These are phyloP conservation scores for Lycophotia porphyrea DNA, from an alignment of 2,888 invertebrate genomes.

Conservation along the genomic window DNA sequence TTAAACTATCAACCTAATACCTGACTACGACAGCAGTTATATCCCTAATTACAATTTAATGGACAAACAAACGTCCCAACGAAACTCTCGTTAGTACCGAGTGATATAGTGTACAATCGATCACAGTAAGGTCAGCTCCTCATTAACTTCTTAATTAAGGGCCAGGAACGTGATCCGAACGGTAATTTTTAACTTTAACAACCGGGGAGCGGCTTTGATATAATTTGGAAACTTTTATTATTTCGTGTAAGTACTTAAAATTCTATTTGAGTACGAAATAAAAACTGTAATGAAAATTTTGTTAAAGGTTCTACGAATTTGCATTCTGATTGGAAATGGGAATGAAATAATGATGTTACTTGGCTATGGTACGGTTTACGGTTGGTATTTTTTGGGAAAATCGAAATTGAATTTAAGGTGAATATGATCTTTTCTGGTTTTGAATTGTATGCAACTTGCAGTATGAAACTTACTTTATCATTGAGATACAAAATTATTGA, in stretches of 20 bases:
- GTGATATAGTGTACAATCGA: constrained; percentile 77
- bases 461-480: no score
- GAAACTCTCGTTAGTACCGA: constrained; percentile 65
- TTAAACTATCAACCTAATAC: neutral
- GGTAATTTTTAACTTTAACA: constrained; percentile 75
- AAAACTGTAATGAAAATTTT: constrained; percentile 58
- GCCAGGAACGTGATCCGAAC: constrained; percentile 79
- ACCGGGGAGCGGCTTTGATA: constrained; percentile 59
- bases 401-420: neutral
- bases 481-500: neutral
- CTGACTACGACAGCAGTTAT: neutral
- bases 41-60: constrained; percentile 49
- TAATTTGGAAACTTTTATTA: constrained; percentile 64
- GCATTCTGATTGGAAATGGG: constrained; percentile 46
- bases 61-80: constrained; percentile 43
- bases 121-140: constrained; percentile 79
- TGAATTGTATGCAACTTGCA: neutral
- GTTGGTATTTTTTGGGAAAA: neutral
- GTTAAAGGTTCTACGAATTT: constrained; percentile 40
- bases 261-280: constrained; percentile 50
- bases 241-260: constrained; percentile 61
- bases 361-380: constrained; percentile 12
- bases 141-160: constrained; percentile 88
- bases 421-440: neutral
- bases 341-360: constrained; percentile 41